Percentiles rank a stretch among this genome's conserved stretches.
These are phyloP conservation scores for Chloroceryle aenea DNA, from an alignment of 2,113 vertebrate genomes.

Conservation along the genomic window DNA sequence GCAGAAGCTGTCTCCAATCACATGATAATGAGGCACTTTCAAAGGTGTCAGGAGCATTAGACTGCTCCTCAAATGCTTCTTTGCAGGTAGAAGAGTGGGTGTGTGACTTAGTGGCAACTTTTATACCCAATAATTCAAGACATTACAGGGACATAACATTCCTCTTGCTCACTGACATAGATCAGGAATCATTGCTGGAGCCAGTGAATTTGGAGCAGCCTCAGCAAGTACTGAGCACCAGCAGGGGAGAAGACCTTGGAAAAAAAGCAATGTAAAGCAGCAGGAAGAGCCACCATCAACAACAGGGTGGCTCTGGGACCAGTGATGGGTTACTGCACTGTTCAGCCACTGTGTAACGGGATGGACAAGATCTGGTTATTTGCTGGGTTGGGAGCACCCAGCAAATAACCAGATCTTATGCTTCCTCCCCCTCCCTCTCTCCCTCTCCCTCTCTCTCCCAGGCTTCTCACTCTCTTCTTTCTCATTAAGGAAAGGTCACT, in stretches of 20 bases:
- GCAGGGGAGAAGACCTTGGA: not conserved
- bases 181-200: not conserved
- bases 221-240: accelerated
- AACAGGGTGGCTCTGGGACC: not conserved
- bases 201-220: not conserved
- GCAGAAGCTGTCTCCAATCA: not conserved
- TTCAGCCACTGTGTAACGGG: not conserved
- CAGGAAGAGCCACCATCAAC: not conserved
- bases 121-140: not conserved
- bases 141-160: not conserved
- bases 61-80: not conserved
- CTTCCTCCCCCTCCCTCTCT: not conserved
- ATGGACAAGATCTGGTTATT: not conserved
- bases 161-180: not conserved
- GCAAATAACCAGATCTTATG: no score
- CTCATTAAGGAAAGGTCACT: slow-evolving; percentile 9
- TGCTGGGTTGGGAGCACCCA: not conserved
- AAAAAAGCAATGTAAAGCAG: not conserved
- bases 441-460: not conserved
- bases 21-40: not conserved
- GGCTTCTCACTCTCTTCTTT: not conserved
- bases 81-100: not conserved
- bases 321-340: accelerated
- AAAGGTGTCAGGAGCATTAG: not conserved
- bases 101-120: not conserved